These are phyloP conservation scores for Panulirus ornatus DNA, from an alignment of 1,140 invertebrate species.

Conservation along the genomic window DNA sequence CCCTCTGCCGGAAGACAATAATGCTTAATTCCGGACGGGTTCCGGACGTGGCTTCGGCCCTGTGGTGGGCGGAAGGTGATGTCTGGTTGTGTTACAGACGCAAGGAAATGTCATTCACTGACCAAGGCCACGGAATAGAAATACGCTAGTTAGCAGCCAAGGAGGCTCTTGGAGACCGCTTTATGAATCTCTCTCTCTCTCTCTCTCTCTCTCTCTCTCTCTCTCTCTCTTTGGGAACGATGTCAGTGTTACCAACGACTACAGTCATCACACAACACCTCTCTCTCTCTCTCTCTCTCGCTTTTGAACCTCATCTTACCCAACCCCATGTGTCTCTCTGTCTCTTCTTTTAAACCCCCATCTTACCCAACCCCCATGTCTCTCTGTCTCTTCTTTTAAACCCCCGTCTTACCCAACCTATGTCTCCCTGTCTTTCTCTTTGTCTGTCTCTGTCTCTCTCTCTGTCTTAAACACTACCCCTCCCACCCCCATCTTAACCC, in stretches of 20 bases:
- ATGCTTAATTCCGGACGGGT: slow-evolving; percentile 59
- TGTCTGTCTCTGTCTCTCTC: too few species aligned
- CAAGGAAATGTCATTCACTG: slow-evolving; percentile 75
- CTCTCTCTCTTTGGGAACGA: slow-evolving; percentile 53
- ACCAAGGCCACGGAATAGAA: slow-evolving; percentile 75
- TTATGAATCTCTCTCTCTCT: slow-evolving; percentile 73
- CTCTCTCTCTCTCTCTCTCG: not conserved
- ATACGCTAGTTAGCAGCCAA: slow-evolving; percentile 74
- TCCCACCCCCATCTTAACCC: too few species aligned
- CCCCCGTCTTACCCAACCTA: not conserved
- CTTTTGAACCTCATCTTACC: not conserved
- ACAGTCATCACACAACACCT: not conserved
- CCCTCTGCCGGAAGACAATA: slow-evolving; percentile 61
- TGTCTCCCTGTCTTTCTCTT: too few species aligned
- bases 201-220: slow-evolving; percentile 63
- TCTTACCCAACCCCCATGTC: not conserved
- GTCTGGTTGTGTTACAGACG: slow-evolving; percentile 75
- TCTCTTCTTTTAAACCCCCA: not conserved
- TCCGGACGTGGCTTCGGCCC: slow-evolving; percentile 50
- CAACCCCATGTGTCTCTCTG: not conserved
- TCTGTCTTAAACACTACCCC: too few species aligned
- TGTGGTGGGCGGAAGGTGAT: slow-evolving; percentile 69
- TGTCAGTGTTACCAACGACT: slow-evolving; percentile 28
- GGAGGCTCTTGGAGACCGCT: slow-evolving; percentile 68
- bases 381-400: not conserved